Percentiles rank a stretch among this genome's conserved stretches.
These are phyloP conservation scores for Drosophila neutralis DNA, from an alignment of 2,888 invertebrate species.

Conservation along the genomic window DNA sequence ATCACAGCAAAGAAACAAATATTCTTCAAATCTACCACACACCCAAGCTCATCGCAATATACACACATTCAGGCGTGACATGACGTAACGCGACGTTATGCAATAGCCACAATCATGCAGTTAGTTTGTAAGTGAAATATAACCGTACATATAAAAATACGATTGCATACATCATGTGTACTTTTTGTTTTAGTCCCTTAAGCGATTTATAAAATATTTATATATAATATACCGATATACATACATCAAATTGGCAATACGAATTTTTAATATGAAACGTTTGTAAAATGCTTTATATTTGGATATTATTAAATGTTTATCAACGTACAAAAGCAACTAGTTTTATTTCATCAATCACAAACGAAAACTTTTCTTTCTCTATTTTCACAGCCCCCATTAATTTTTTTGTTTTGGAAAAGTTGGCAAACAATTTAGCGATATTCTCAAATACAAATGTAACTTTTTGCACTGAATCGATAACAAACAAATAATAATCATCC, in stretches of 20 bases:
- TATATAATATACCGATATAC: slow-evolving; percentile 34
- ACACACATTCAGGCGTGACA: slow-evolving; percentile 7
- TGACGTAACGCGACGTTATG: slow-evolving; percentile 15
- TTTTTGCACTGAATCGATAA: background rate
- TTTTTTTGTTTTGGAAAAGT: background rate
- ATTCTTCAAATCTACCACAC: slow-evolving; percentile 9
- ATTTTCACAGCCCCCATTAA: background rate
- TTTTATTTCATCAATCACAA: slow-evolving; percentile 5
- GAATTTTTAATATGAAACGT: slow-evolving; percentile 63
- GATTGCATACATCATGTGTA: slow-evolving; percentile 14
- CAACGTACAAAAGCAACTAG: slow-evolving; percentile 32
- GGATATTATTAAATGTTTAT: slow-evolving; percentile 76
- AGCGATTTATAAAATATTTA: slow-evolving; percentile 51
- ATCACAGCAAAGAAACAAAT: slow-evolving; percentile 4
- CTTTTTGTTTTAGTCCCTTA: slow-evolving; percentile 45
- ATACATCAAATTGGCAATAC: slow-evolving; percentile 63
- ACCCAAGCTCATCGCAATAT: slow-evolving; percentile 16
- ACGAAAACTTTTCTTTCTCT: no score
- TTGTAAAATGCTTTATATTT: slow-evolving; percentile 78
- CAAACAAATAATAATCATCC: background rate
- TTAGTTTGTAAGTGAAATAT: slow-evolving; percentile 22
- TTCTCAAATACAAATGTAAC: background rate
- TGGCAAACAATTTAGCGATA: background rate
- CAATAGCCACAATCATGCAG: slow-evolving; percentile 17
- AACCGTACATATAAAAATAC: slow-evolving; percentile 15